These are phyloP conservation scores for Arenicola marina DNA, from an alignment of 2,888 invertebrate genomes.

Conservation along the genomic window DNA sequence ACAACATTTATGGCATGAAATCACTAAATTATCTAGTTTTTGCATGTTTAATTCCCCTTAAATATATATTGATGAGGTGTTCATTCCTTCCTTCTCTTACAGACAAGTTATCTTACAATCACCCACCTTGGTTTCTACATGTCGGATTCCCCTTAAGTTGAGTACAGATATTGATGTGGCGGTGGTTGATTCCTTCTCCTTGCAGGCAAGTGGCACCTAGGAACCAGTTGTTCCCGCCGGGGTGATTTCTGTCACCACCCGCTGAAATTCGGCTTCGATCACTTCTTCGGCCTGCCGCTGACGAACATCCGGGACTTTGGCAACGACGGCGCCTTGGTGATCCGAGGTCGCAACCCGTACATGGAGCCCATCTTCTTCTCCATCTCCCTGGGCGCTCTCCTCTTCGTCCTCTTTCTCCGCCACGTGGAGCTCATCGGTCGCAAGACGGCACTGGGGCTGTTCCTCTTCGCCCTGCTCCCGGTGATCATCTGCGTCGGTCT, in stretches of 20 bases:
- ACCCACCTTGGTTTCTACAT: no score
- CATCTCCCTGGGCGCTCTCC: slow-evolving; percentile 7
- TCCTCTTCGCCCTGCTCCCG: not conserved
- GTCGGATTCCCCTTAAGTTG: no score
- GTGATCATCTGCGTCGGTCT: not conserved
- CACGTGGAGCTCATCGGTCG: not conserved
- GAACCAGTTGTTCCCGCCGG: slow-evolving; percentile 46
- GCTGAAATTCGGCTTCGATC: slow-evolving; percentile 60
- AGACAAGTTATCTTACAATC: no score
- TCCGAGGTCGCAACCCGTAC: not conserved
- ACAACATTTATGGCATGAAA: no score
- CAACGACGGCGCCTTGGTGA: not conserved
- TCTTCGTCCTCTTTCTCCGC: slow-evolving; percentile 9
- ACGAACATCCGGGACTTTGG: slow-evolving; percentile 57
- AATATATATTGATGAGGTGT: no score
- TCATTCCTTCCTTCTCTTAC: no score
- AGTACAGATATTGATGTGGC: no score
- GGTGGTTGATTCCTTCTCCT: not conserved
- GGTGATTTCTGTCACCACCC: slow-evolving; percentile 57
- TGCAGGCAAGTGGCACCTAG: slow-evolving; percentile 66
- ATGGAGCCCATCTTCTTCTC: not conserved
- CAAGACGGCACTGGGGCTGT: not conserved
- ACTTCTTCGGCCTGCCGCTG: slow-evolving; percentile 60
- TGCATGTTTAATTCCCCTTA: no score
- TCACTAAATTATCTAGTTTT: no score